A percentile compares a stretch with the other conserved stretches of the same genome.
Conservation (phyloP, 2,113 vertebrate genomes). For the Tenrec ecaudatus region DNA sequence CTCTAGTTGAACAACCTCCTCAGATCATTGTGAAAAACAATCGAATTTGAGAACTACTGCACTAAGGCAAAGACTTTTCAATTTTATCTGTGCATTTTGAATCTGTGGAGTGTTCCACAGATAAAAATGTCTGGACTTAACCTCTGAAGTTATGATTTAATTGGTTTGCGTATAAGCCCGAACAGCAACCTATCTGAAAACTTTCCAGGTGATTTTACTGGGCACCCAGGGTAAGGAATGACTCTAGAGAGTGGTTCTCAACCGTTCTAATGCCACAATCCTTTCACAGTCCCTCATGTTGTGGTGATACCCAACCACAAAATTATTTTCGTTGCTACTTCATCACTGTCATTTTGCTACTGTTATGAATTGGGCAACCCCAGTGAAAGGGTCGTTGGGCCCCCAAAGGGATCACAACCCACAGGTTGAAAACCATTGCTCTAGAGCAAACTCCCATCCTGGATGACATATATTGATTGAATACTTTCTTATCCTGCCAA, state of each 20-base stretch:
- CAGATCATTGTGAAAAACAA: not conserved
- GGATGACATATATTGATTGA: conserved; percentile 48
- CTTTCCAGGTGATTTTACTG: conserved; percentile 24
- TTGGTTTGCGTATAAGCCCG: not conserved
- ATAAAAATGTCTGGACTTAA: not conserved
- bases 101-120: conserved; percentile 25
- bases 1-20: not conserved
- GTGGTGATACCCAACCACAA: no score
- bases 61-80: not conserved
- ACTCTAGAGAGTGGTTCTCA: not conserved
- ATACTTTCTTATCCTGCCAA: conserved; percentile 37
- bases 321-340: not conserved
- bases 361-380: no score
- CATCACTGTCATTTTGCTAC: no score
- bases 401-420: no score
- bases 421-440: no score
- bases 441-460: not conserved
- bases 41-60: not conserved
- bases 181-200: not conserved
- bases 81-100: not conserved
- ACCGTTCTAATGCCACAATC: no score
- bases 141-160: conserved; percentile 6
- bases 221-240: conserved; percentile 12
- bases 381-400: no score
- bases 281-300: no score